Evolutionary conservation across 2,797 vertebrate species (phyloP).

Genomic region (Periophthalmus magnuspinnatus): DNA sequence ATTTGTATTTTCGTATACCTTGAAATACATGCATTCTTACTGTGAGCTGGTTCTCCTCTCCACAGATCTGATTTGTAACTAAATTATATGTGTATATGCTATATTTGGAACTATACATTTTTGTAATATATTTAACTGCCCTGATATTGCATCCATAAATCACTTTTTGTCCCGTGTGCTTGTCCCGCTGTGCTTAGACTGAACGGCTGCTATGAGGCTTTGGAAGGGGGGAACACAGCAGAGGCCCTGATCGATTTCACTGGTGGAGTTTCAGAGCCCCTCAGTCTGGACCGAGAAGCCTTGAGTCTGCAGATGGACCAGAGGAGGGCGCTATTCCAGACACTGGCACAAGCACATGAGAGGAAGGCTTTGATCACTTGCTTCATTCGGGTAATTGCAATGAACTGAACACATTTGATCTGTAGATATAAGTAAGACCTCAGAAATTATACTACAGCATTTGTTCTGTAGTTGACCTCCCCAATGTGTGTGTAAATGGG

Average conservation of each 20-base stretch:
- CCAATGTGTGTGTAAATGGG: no score
- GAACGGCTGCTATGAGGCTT: conserved; percentile 84
- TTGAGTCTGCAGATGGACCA: conserved; percentile 63
- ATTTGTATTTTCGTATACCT: no score
- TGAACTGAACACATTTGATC: background rate
- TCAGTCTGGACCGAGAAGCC: conserved; percentile 60
- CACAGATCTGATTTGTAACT: no score
- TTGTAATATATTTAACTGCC: background rate
- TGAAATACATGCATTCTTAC: no score
- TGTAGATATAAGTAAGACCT: no score
- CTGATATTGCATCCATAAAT: conserved; percentile 5
- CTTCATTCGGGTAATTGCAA: conserved; percentile 75
- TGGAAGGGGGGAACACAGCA: conserved; percentile 84
- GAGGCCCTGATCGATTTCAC: conserved; percentile 86
- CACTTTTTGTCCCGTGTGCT: background rate
- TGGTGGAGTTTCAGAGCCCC: conserved; percentile 82
- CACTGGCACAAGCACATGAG: conserved; percentile 69
- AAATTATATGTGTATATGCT: no score
- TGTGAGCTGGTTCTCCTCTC: no score
- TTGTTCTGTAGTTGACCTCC: no score
- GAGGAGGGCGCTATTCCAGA: conserved; percentile 76
- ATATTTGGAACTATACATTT: no score
- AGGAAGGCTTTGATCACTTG: conserved; percentile 81
- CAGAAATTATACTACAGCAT: no score
- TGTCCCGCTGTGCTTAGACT: conserved; percentile 61